Percentiles rank a stretch among this genome's conserved stretches.
Evolutionary conservation across 2,797 vertebrate species (phyloP).

Genomic region (Eospalax fontanierii): DNA sequence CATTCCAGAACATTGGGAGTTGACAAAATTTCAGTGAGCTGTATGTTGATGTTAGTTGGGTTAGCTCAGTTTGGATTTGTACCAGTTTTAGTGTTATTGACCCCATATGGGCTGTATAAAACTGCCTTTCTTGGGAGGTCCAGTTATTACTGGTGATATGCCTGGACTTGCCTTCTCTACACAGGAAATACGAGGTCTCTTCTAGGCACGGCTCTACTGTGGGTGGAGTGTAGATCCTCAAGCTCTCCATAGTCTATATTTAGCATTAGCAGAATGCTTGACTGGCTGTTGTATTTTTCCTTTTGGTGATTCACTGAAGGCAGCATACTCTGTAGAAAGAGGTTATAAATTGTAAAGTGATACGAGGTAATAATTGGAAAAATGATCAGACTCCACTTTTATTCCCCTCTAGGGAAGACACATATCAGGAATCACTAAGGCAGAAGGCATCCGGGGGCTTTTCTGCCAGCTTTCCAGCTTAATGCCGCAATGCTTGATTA

Average conservation of each 20-base stretch:
- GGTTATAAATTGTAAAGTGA: slow-evolving; percentile 77
- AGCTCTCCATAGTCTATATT: slow-evolving; percentile 6
- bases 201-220: not conserved
- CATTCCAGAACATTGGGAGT: not conserved
- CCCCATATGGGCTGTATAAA: not conserved
- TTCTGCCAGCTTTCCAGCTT: slow-evolving; percentile 27
- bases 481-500: slow-evolving; percentile 73
- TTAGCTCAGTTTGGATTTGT: not conserved
- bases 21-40: not conserved
- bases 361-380: slow-evolving; percentile 76
- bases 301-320: slow-evolving; percentile 50
- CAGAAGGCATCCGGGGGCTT: not conserved
- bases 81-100: not conserved
- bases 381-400: slow-evolving; percentile 74
- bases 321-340: slow-evolving; percentile 25
- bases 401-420: slow-evolving; percentile 72
- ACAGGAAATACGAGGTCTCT: slow-evolving; percentile 30
- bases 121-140: not conserved
- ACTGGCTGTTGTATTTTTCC: slow-evolving; percentile 33
- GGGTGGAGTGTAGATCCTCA: not conserved
- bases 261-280: slow-evolving; percentile 40
- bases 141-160: not conserved
- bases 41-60: not conserved
- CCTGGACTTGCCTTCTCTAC: not conserved
- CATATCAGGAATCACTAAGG: slow-evolving; percentile 63